Evolutionary conservation across 1,140 invertebrate species (phyloP).

Genomic region (Pseudobourletiella spinata): DNA sequence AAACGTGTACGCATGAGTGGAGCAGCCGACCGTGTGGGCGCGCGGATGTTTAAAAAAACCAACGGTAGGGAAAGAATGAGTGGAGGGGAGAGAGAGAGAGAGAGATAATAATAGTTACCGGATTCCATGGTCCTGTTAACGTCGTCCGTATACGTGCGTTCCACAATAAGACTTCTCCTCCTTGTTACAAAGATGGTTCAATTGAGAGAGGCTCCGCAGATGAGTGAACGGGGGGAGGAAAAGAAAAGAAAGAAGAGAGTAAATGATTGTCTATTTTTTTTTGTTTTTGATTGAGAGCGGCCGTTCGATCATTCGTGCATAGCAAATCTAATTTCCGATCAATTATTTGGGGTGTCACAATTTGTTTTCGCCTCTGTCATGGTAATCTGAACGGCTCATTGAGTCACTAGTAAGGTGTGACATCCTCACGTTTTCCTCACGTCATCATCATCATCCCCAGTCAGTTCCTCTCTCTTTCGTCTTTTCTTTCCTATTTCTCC

Average conservation of each 20-base stretch:
- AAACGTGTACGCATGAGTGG: too few species aligned
- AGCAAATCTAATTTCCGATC: conserved; percentile 35
- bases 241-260: conserved; percentile 8
- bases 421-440: conserved; percentile 25
- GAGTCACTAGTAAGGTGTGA: conserved; percentile 17
- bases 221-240: not conserved
- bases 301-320: conserved; percentile 30
- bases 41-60: too few species aligned
- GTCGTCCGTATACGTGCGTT: too few species aligned
- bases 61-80: too few species aligned
- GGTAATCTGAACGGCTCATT: conserved; percentile 22
- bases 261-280: too few species aligned
- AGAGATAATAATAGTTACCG: too few species aligned
- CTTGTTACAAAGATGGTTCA: too few species aligned
- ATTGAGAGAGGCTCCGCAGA: too few species aligned
- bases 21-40: too few species aligned
- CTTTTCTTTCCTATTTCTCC: conserved; percentile 4
- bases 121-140: too few species aligned
- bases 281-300: conserved; percentile 14
- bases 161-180: too few species aligned
- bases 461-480: not conserved
- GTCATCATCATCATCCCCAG: not conserved
- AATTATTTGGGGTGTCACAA: conserved; percentile 26
- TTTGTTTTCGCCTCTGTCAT: conserved; percentile 15
- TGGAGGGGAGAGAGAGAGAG: too few species aligned